These are phyloP conservation scores for Rhaphigaster nebulosa DNA, from an alignment of 2,888 invertebrate species.

Conservation along the genomic window DNA sequence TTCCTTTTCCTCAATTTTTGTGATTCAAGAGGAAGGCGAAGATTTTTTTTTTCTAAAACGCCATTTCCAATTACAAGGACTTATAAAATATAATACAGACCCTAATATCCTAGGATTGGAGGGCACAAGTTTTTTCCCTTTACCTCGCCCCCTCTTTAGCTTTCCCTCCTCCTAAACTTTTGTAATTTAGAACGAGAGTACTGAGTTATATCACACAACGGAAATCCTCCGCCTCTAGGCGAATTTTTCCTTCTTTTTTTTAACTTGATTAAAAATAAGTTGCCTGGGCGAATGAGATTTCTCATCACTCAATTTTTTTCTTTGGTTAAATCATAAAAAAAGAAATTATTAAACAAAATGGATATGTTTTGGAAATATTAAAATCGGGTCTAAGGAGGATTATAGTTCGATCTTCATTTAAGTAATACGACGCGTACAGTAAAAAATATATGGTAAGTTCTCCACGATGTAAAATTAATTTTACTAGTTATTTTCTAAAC, in stretches of 20 bases:
- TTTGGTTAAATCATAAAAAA: not conserved
- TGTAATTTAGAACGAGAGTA: conserved; percentile 29
- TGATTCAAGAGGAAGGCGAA: not conserved
- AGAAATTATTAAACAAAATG: not conserved
- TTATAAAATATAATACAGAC: conserved; percentile 1
- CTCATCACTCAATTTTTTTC: not conserved
- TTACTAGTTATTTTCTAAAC: too few relatives aligned
- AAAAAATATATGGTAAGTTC: too few relatives aligned
- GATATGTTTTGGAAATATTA: not conserved
- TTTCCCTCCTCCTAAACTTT: conserved; percentile 2
- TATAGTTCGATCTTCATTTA: not conserved
- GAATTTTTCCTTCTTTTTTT: not conserved
- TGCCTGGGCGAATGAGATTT: not conserved
- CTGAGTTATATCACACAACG: conserved; percentile 29
- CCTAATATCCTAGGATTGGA: conserved; percentile 23
- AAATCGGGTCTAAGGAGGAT: not conserved
- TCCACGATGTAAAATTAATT: too few relatives aligned
- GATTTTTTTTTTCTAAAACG: not conserved
- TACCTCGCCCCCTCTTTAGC: conserved; percentile 7
- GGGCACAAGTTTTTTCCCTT: not conserved
- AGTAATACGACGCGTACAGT: not conserved
- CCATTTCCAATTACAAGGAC: not conserved
- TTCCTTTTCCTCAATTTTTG: not conserved
- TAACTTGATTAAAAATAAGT: conserved; percentile 24
- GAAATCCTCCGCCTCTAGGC: not conserved